Percentiles rank a stretch among this genome's conserved stretches.
These are phyloP conservation scores for Erithacus rubecula DNA, from an alignment of 2,797 vertebrate genomes.

Conservation along the genomic window DNA sequence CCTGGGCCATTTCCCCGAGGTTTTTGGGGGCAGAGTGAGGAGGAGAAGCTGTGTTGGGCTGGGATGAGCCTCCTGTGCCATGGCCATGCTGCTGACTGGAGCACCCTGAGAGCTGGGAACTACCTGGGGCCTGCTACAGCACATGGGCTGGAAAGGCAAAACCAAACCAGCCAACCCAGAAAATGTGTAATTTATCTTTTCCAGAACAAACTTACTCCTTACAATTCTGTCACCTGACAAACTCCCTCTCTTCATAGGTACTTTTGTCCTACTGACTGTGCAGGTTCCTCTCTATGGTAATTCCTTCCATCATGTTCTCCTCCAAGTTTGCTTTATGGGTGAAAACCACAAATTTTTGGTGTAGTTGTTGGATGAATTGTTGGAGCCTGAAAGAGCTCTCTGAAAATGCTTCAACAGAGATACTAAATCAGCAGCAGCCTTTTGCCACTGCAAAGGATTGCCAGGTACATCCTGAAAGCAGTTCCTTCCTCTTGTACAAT, in stretches of 20 bases:
- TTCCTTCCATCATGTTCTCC: not conserved
- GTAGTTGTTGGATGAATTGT: not conserved
- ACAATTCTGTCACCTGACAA: not conserved
- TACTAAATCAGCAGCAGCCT: constrained; percentile 22
- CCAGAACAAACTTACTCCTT: not conserved
- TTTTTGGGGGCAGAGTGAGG: not conserved
- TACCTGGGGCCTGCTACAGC: accelerated
- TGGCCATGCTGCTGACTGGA: accelerated
- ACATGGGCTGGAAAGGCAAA: not conserved
- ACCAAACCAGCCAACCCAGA: not conserved
- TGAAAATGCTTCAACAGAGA: not conserved
- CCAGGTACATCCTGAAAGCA: constrained; percentile 39
- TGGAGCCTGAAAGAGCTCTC: not conserved
- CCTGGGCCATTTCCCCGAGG: not conserved
- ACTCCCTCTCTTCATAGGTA: not conserved
- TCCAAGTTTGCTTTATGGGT: not conserved
- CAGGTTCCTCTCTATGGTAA: not conserved
- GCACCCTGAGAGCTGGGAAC: not conserved
- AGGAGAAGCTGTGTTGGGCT: not conserved
- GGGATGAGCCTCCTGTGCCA: not conserved
- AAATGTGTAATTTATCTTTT: not conserved
- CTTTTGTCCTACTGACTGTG: not conserved
- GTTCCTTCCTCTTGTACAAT: constrained; percentile 20
- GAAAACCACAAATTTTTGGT: not conserved
- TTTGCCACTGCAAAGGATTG: constrained; percentile 31